These are phyloP conservation scores for Pectinophora gossypiella DNA, from an alignment of 1,140 invertebrate genomes.

Conservation along the genomic window DNA sequence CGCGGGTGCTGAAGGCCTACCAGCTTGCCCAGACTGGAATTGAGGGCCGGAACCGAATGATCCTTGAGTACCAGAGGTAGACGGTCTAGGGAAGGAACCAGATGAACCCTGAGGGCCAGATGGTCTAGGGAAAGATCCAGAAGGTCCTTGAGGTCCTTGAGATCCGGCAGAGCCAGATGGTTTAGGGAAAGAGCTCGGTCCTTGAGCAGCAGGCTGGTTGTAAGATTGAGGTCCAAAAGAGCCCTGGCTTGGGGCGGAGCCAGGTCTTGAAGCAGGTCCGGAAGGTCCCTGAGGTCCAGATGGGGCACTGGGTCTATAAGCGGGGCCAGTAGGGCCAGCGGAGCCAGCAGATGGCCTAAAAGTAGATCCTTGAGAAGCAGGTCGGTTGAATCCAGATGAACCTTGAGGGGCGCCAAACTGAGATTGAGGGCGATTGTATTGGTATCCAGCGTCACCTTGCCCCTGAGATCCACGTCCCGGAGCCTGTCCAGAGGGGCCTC, in stretches of 20 bases:
- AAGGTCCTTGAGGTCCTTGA: not conserved
- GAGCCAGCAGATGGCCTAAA: not conserved
- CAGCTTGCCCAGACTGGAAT: not conserved
- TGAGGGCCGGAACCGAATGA: conserved; percentile 2
- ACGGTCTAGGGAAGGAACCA: not conserved
- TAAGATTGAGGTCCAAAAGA: not conserved
- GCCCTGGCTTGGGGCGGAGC: not conserved
- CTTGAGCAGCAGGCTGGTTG: not conserved
- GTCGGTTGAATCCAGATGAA: not conserved
- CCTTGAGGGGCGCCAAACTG: conserved; percentile 7
- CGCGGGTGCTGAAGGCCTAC: not conserved
- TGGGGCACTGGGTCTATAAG: not conserved
- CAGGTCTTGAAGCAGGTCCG: conserved; percentile 6
- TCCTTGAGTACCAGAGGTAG: conserved; percentile 4
- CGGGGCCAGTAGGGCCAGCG: not conserved
- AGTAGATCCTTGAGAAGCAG: not conserved
- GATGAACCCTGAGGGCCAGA: conserved; percentile 1
- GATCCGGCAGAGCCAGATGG: not conserved
- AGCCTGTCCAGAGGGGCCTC: not conserved
- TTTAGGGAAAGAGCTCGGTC: not conserved
- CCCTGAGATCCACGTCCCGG: conserved; percentile 6
- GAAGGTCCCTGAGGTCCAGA: conserved; percentile 4
- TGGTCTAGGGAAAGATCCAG: not conserved
- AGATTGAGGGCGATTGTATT: conserved; percentile 33
- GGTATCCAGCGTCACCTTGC: conserved; percentile 24